These are phyloP conservation scores for Aphelocoma coerulescens DNA, from an alignment of 2,113 vertebrate genomes.

Conservation along the genomic window DNA sequence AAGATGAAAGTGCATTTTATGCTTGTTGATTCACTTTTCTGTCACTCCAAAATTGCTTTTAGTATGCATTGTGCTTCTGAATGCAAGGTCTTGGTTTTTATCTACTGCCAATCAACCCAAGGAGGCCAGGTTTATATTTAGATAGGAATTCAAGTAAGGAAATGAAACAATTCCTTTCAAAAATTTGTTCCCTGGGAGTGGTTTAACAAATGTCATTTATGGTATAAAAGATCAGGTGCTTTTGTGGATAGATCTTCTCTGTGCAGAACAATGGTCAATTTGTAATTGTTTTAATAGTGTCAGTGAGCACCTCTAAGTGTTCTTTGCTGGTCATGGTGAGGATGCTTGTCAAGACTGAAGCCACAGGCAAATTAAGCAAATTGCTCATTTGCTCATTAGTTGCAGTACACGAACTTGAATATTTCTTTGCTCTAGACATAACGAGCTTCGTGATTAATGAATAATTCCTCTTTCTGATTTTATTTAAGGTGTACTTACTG, in stretches of 20 bases:
- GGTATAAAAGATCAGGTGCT: background rate
- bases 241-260: background rate
- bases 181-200: background rate
- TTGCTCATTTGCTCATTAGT: background rate
- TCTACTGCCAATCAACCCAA: background rate
- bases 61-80: background rate
- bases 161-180: background rate
- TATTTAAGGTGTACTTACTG: background rate
- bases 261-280: background rate
- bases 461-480: conserved; percentile 9
- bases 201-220: background rate
- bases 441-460: background rate
- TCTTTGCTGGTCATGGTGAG: background rate
- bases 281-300: background rate
- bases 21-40: background rate
- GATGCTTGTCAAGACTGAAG: background rate
- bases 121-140: background rate
- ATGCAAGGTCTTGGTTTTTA: background rate
- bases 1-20: background rate
- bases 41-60: background rate
- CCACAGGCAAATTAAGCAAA: background rate
- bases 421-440: background rate
- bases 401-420: background rate
- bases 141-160: background rate
- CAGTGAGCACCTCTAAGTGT: background rate